Percentiles rank a stretch among this genome's conserved stretches.
phyloP scores from a whole-genome alignment of 2,797 vertebrate genomes.

The Zonotrichia albicollis region DNA sequence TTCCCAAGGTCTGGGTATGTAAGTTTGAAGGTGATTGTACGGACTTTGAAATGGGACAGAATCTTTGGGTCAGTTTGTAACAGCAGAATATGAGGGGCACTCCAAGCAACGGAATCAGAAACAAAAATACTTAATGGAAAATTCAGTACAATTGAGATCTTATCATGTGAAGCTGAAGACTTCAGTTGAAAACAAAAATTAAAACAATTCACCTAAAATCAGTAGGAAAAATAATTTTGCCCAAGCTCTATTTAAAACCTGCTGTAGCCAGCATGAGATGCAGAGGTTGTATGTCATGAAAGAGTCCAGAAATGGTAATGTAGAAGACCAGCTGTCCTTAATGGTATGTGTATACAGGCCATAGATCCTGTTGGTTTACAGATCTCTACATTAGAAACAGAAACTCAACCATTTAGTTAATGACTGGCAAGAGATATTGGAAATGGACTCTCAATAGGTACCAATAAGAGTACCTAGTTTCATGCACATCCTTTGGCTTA shows the following conservation, averaged over 20 bases:
- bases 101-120: background rate
- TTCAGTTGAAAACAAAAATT: background rate
- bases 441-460: background rate
- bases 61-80: background rate
- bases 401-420: background rate
- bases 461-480: too few relatives aligned
- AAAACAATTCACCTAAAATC: background rate
- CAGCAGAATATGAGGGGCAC: background rate
- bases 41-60: rapidly evolving
- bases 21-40: background rate
- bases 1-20: background rate
- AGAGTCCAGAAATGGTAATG: background rate
- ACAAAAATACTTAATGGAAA: background rate
- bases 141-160: background rate
- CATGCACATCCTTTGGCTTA: background rate
- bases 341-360: background rate
- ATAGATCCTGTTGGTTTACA: background rate
- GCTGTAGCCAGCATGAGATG: background rate
- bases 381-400: background rate
- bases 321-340: background rate
- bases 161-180: background rate
- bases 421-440: background rate
- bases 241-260: background rate
- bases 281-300: background rate
- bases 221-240: background rate